Evolutionary conservation across 2,888 invertebrate genomes (phyloP), one percentile per base, ranked within the genome.

Genomic region (Agrotis puta): DNA sequence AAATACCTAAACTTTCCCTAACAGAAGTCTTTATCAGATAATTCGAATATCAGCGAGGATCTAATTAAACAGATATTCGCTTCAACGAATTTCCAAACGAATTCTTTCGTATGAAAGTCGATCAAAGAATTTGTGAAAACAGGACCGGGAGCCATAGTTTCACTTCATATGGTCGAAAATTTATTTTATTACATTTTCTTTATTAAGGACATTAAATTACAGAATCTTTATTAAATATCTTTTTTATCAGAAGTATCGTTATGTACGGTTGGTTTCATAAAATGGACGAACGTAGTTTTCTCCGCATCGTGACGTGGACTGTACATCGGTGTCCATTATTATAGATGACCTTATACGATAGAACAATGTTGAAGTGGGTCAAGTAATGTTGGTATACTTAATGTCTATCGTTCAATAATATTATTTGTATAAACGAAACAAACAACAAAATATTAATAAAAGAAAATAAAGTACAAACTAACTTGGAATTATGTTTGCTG

Each of bases 151-250:
- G 43, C 22, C n/a, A 0, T 7, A 18, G 9, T 27, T 14, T 24
- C 22, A 45, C n/a, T 3, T 20, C n/a, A 20, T n/a, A 51, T 27
- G 39, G 67, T 74, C 51, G 39, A 39, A 74, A 82, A 62, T 77
- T 84, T 83, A 83, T 14, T 22, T 74, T 85, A 88, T 88, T 79
- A 83, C 82, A 85, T 88, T 85, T 81, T 74, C 78, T 71, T 84
- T 75, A 39, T 39, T 11, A 2, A 11, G 39, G 11, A 2, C 39
- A 11, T 11, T 39, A 9, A 9, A 39, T 39, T 39, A 39, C 39
- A 11, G 9, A 39, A 33, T 7, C 7, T 39, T 39, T 39, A 33
- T 5, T 33, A 7, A 7, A 33, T 7, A 33, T 33, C 33, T 39
- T 11, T 39, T 39, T 39, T 11, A 76, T 70, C 73, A 74, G 57